phyloP scores from a whole-genome alignment of 2,113 vertebrate genomes.

The Eleginops maclovinus region DNA sequence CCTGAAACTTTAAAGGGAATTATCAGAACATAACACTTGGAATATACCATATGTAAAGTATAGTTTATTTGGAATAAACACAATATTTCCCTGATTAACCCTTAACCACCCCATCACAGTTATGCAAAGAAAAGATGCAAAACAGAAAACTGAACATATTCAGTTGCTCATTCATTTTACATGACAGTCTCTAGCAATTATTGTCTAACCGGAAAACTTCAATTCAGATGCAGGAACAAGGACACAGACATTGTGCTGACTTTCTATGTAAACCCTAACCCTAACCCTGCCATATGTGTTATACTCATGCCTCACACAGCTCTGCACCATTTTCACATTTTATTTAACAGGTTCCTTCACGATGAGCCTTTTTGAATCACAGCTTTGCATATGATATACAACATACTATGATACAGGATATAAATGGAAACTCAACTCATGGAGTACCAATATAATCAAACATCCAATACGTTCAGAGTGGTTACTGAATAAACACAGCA shows the following conservation, averaged over 20 bases:
- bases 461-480: constrained; percentile 21
- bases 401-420: background rate
- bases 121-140: background rate
- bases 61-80: background rate
- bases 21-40: too few relatives aligned
- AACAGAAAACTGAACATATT: background rate
- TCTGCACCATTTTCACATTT: constrained; percentile 35
- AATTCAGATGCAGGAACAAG: constrained; percentile 45
- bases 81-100: background rate
- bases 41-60: too few relatives aligned
- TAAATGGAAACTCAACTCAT: constrained; percentile 20
- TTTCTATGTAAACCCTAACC: too few relatives aligned
- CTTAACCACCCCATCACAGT: background rate
- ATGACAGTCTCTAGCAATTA: too few relatives aligned
- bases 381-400: constrained; percentile 13
- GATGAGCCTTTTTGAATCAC: constrained; percentile 14
- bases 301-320: constrained; percentile 17
- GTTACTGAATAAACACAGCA: constrained; percentile 33
- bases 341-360: constrained; percentile 13
- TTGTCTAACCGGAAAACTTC: too few relatives aligned
- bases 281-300: constrained; percentile 36
- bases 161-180: background rate
- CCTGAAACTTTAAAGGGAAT: too few relatives aligned
- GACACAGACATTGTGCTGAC: constrained; percentile 54
- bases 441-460: constrained; percentile 4